Evolutionary conservation across 2,113 vertebrate genomes (phyloP).

Genomic region (Pogonocichla stellata): DNA sequence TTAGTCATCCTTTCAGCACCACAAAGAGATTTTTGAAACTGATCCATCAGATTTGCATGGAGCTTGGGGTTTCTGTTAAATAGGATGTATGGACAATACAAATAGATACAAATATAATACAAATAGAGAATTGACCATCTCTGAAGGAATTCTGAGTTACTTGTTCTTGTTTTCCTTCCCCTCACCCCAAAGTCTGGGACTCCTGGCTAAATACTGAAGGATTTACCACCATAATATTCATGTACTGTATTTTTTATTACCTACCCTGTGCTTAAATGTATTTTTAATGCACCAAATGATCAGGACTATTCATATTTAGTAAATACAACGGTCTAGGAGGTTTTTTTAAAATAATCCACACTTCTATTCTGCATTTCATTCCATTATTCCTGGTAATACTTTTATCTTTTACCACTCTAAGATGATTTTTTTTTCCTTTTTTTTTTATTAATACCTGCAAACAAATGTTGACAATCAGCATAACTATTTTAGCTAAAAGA

Average conservation of each 20-base stretch:
- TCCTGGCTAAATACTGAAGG: not conserved
- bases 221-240: not conserved
- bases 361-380: not conserved
- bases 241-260: not conserved
- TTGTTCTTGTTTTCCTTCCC: not conserved
- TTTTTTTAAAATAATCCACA: not conserved
- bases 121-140: not conserved
- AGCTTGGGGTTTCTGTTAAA: not conserved
- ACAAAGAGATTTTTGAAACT: not conserved
- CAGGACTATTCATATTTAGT: not conserved
- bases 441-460: not conserved
- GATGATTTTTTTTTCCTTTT: not conserved
- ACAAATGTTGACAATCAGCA: not conserved
- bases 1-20: not conserved
- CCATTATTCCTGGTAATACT: not conserved
- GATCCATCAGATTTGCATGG: not conserved
- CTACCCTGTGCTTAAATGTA: not conserved
- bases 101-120: not conserved
- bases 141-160: not conserved
- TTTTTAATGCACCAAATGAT: not conserved
- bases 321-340: not conserved
- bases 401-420: not conserved
- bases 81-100: not conserved
- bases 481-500: not conserved
- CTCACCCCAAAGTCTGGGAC: not conserved